Base-by-base conservation (phyloP, 2,113 vertebrate species). In the Sardina pilchardus region DNA sequence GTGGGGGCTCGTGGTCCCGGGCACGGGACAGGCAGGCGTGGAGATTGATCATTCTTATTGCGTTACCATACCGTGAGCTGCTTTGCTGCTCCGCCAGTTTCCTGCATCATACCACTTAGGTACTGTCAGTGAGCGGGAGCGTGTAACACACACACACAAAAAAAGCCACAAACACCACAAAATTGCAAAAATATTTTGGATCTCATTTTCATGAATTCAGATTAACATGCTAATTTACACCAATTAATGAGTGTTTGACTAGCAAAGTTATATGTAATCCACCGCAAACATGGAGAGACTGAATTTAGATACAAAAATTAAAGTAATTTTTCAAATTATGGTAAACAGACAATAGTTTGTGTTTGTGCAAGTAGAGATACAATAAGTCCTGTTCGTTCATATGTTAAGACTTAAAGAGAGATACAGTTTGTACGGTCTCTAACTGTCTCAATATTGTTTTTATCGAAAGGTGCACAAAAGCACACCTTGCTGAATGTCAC, bases 11-110 rank as follows among this genome's bases (percentile, higher is more conserved):
- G n/a, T 59, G 82, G 82, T 82, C 82, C 53, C 21, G 50, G 50
- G 36, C 56, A 78, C 24, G 75, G 75, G 88, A 87, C 50, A 81
- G 82, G 83, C 67, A 82, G 82, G 82, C n/a, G 89, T 81, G 87
- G 82, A 84, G 71, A 88, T 88, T 80, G 86, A 88, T 89, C 53
- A 86, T 84, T 88, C 84, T 87, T 85, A 85, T 88, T 87, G 84
- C 81, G 86, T 82, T 81, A 42, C 43, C 50, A 78, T 16, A 78
- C 30, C 34, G 14, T 78, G 9, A 36, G 71, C 10, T 85, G 84
- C 34, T 83, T 83, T 83, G 67, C 53, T 67, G 17, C 8, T 42
- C 42, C 85, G 83, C 78, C 36, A 19, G 53, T 12, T 47, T 42
- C 34, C 71, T 4, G 71, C 71, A 78, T 39, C 34, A 78, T 78